phyloP scores from a whole-genome alignment of 1,140 invertebrate species.

The Rhopalosiphum maidis region DNA sequence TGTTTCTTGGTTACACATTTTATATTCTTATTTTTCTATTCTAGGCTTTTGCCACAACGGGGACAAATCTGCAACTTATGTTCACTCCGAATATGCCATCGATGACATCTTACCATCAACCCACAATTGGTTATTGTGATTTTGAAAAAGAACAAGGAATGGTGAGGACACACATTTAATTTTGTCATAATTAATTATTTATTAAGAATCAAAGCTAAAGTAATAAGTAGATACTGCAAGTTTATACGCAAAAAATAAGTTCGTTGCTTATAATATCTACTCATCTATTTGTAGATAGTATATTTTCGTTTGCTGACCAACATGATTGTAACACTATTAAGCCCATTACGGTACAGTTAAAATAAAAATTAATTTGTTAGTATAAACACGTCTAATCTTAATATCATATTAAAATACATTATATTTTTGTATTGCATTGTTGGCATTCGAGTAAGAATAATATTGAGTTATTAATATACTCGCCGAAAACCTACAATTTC shows the following conservation, averaged over 20 bases:
- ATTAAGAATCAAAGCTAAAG: neutral
- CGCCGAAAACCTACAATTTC: neutral
- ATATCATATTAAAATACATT: neutral
- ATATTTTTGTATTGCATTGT: neutral
- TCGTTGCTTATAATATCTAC: neutral
- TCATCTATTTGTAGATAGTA: neutral
- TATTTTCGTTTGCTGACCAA: neutral
- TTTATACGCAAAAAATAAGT: neutral
- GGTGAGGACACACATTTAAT: constrained; percentile 69
- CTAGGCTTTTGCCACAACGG: constrained; percentile 87
- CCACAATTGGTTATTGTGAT: constrained; percentile 81
- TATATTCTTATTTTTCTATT: neutral
- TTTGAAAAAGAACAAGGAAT: constrained; percentile 96
- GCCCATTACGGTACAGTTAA: neutral
- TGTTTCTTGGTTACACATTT: neutral
- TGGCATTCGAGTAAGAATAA: neutral
- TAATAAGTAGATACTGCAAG: neutral
- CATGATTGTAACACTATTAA: neutral
- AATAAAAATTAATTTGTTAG: neutral
- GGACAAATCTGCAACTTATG: constrained; percentile 91
- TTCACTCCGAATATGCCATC: constrained; percentile 76
- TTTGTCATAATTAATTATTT: neutral
- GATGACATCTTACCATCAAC: constrained; percentile 70
- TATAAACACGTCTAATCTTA: neutral
- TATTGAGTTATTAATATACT: neutral